phyloP scores from a whole-genome alignment of 2,888 invertebrate species.

The Rhagophthalmus giganteus region DNA sequence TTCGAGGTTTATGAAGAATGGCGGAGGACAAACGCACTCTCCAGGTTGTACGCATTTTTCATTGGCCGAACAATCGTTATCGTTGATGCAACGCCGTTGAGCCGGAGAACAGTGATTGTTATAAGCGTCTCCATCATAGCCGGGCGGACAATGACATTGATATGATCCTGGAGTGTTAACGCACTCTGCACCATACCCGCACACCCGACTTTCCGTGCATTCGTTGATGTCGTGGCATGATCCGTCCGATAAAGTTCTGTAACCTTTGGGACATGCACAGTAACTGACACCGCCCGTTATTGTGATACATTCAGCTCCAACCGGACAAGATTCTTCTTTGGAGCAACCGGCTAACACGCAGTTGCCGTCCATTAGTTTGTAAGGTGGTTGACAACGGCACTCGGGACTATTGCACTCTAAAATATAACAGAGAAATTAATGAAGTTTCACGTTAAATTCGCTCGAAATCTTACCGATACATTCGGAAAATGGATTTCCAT shows the following conservation, averaged over 20 bases:
- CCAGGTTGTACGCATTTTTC: slow-evolving; percentile 92
- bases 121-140: slow-evolving; percentile 80
- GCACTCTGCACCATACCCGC: slow-evolving; percentile 87
- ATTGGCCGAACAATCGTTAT: slow-evolving; percentile 81
- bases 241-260: slow-evolving; percentile 69
- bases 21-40: slow-evolving; percentile 88
- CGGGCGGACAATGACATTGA: slow-evolving; percentile 79
- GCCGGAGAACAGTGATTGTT: slow-evolving; percentile 81
- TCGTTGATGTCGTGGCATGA: slow-evolving; percentile 86
- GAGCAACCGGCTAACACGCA: slow-evolving; percentile 85
- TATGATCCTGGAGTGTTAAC: slow-evolving; percentile 77
- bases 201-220: slow-evolving; percentile 75
- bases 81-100: slow-evolving; percentile 79
- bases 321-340: slow-evolving; percentile 77
- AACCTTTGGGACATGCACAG: slow-evolving; percentile 90
- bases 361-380: slow-evolving; percentile 79
- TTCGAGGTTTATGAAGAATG: slow-evolving; percentile 80
- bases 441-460: too few species aligned
- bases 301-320: slow-evolving; percentile 86
- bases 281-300: slow-evolving; percentile 90
- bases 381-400: slow-evolving; percentile 86
- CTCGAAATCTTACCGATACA: slow-evolving; percentile 71
- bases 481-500: slow-evolving; percentile 85
- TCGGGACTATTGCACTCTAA: slow-evolving; percentile 76
- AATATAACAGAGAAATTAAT: too few species aligned